phyloP scores from a whole-genome alignment of 1,140 invertebrate species.

The Drosophila obscura region DNA sequence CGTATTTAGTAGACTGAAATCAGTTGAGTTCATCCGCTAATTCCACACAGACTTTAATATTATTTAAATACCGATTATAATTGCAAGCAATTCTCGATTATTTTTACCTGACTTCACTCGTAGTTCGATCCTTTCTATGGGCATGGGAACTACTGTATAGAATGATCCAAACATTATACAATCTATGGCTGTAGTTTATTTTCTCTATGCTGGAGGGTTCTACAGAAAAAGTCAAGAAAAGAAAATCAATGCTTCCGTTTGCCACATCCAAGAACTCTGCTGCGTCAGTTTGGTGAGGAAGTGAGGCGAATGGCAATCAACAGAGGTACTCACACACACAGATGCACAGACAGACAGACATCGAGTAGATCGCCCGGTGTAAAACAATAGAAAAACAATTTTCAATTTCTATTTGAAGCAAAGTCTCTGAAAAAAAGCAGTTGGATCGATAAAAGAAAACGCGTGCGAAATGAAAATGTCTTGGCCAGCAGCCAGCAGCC shows the following conservation, averaged over 20 bases:
- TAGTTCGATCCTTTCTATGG: too few relatives aligned
- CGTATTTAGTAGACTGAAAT: too few relatives aligned
- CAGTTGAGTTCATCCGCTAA: too few relatives aligned
- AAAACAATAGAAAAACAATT: conserved; percentile 68
- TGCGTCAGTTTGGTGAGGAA: conserved; percentile 55
- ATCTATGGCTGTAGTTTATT: neutral
- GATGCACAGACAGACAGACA: conserved; percentile 23
- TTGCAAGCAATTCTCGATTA: neutral
- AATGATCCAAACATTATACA: too few relatives aligned
- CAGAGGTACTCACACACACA: conserved; percentile 35
- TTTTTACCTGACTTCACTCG: neutral
- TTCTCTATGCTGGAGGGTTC: conserved; percentile 6
- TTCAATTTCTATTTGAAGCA: conserved; percentile 74
- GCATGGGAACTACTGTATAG: too few relatives aligned
- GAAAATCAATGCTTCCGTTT: conserved; percentile 76
- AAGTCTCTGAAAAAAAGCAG: conserved; percentile 47
- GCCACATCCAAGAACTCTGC: conserved; percentile 52
- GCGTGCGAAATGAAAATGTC: conserved; percentile 79
- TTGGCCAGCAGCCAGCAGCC: conserved; percentile 61
- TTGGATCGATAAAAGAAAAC: conserved; percentile 41
- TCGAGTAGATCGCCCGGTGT: conserved; percentile 62
- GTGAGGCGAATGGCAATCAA: conserved; percentile 72
- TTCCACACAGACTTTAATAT: too few relatives aligned
- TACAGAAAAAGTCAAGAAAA: conserved; percentile 36
- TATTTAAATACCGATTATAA: too few relatives aligned